phyloP scores from a whole-genome alignment of 1,140 invertebrate species.

The Diprion similis region DNA sequence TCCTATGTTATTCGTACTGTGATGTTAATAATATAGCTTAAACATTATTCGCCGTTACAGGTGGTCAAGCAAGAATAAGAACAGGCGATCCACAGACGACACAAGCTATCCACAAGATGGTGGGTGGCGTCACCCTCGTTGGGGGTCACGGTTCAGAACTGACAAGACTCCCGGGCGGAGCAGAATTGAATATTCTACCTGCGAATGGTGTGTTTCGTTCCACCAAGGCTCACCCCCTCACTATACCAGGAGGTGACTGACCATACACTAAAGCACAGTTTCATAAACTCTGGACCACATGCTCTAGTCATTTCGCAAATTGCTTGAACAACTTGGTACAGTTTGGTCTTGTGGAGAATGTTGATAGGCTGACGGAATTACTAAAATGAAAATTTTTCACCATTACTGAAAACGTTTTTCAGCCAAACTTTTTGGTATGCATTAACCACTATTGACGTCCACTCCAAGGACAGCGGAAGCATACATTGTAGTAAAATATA shows the following conservation, averaged over 20 bases:
- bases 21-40: not conserved
- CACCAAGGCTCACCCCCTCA: constrained; percentile 46
- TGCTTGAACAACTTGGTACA: too few species aligned
- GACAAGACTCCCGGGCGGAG: constrained; percentile 56
- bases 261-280: not conserved
- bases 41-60: constrained; percentile 34
- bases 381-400: too few species aligned
- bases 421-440: too few species aligned
- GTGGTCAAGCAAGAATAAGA: constrained; percentile 56
- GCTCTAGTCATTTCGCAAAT: too few species aligned
- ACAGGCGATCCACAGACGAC: constrained; percentile 52
- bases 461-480: too few species aligned
- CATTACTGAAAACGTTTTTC: too few species aligned
- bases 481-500: too few species aligned
- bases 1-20: too few species aligned
- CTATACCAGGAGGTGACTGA: constrained; percentile 53
- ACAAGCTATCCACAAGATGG: constrained; percentile 57
- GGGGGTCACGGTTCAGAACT: constrained; percentile 55
- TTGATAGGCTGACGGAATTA: too few species aligned
- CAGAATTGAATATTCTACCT: constrained; percentile 59
- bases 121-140: constrained; percentile 57
- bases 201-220: constrained; percentile 57
- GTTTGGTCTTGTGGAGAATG: too few species aligned
- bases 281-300: too few species aligned
- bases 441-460: too few species aligned